These are phyloP conservation scores for Anguilla obscura DNA, from an alignment of 2,797 vertebrate genomes.

Conservation along the genomic window DNA sequence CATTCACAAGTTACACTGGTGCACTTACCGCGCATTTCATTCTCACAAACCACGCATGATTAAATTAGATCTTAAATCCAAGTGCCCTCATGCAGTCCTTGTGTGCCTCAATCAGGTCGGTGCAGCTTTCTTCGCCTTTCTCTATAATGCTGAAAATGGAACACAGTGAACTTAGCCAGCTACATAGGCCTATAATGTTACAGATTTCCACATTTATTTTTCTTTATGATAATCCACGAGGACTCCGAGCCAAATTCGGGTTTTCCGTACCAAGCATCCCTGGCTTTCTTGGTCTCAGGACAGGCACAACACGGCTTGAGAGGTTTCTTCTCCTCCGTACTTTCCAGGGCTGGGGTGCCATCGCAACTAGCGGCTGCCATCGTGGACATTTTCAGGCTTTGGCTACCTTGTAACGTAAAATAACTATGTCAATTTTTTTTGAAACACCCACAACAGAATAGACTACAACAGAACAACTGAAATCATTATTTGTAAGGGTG, in stretches of 20 bases:
- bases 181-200: not conserved
- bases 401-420: not conserved
- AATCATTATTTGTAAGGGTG: not conserved
- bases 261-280: constrained; percentile 86
- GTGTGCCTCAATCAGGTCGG: constrained; percentile 88
- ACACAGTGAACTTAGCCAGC: constrained; percentile 19
- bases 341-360: constrained; percentile 48
- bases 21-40: constrained; percentile 57
- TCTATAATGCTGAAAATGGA: constrained; percentile 85
- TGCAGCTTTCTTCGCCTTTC: constrained; percentile 89
- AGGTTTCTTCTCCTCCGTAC: constrained; percentile 80
- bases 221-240: not conserved
- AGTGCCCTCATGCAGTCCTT: constrained; percentile 96
- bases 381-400: constrained; percentile 71
- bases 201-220: not conserved
- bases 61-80: constrained; percentile 94
- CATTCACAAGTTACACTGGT: not conserved
- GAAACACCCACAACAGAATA: not conserved
- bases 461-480: not conserved
- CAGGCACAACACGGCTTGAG: constrained; percentile 93
- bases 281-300: constrained; percentile 91
- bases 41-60: constrained; percentile 42
- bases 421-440: not conserved
- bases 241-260: not conserved
- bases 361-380: constrained; percentile 74